These are phyloP conservation scores for Drosophila melanogaster DNA, from an alignment of 1,140 invertebrate genomes.

Conservation along the genomic window DNA sequence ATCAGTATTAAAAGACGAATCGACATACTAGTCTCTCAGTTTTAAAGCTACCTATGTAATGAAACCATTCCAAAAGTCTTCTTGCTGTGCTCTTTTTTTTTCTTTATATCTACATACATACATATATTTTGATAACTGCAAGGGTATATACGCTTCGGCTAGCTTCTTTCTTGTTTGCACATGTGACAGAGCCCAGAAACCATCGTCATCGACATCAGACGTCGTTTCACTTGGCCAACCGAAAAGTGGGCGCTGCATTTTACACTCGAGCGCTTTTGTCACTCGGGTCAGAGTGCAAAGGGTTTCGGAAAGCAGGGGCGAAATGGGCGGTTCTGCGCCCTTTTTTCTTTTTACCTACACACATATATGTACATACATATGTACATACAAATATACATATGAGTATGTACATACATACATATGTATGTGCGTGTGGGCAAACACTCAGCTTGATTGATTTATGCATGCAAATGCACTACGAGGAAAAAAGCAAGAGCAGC, in stretches of 20 bases:
- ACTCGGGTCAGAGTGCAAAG: slow-evolving; percentile 14
- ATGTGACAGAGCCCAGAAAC: slow-evolving; percentile 12
- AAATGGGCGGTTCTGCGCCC: not conserved
- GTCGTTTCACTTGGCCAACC: slow-evolving; percentile 34
- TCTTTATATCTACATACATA: too few species aligned
- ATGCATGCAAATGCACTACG: slow-evolving; percentile 55
- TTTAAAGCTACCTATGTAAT: too few species aligned
- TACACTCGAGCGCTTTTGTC: slow-evolving; percentile 60
- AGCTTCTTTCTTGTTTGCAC: not conserved
- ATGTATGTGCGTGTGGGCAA: slow-evolving; percentile 33
- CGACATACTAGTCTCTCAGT: too few species aligned
- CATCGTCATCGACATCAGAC: slow-evolving; percentile 28
- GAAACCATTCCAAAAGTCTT: too few species aligned
- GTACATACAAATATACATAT: too few species aligned
- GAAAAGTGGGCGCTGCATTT: slow-evolving; percentile 57
- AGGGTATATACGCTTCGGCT: too few species aligned
- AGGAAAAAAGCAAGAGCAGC: slow-evolving; percentile 11
- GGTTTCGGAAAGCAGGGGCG: not conserved
- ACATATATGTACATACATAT: too few species aligned
- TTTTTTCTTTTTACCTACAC: slow-evolving; percentile 15
- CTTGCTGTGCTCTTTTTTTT: too few species aligned
- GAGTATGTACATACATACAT: too few species aligned
- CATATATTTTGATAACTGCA: too few species aligned
- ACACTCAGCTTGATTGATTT: slow-evolving; percentile 75
- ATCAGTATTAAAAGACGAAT: too few species aligned